These are phyloP conservation scores for Ceratothoa steindachneri DNA, from an alignment of 2,888 invertebrate species.

Conservation along the genomic window DNA sequence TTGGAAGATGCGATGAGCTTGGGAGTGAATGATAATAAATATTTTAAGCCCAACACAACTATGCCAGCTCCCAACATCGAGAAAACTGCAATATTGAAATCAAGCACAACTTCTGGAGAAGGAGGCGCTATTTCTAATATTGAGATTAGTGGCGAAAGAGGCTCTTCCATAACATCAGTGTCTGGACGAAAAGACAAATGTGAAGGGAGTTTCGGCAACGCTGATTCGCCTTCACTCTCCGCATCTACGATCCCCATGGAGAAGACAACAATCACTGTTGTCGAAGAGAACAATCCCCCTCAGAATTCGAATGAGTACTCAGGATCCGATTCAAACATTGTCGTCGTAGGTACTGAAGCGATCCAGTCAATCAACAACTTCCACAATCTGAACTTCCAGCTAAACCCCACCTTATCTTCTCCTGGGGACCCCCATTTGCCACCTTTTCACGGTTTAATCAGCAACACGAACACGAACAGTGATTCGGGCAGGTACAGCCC, in stretches of 20 bases:
- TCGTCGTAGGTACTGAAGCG: slow-evolving; percentile 24
- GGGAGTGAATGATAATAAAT: slow-evolving; percentile 23
- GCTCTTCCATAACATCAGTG: slow-evolving; percentile 28
- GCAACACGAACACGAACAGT: slow-evolving; percentile 29
- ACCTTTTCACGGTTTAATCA: slow-evolving; percentile 16
- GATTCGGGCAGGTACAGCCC: slow-evolving; percentile 38
- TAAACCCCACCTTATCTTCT: not conserved
- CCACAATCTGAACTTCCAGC: slow-evolving; percentile 35
- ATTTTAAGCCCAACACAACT: slow-evolving; percentile 21
- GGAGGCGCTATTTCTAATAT: slow-evolving; percentile 25
- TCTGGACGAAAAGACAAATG: slow-evolving; percentile 23
- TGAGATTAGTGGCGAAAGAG: slow-evolving; percentile 32
- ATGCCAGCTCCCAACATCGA: slow-evolving; percentile 12
- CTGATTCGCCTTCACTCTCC: slow-evolving; percentile 22
- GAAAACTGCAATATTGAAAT: slow-evolving; percentile 2
- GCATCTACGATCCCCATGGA: slow-evolving; percentile 28
- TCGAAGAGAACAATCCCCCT: slow-evolving; percentile 30
- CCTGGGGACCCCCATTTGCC: not conserved
- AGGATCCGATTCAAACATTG: not conserved
- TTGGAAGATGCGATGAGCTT: slow-evolving; percentile 33
- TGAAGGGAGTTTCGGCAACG: slow-evolving; percentile 23
- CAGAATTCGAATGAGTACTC: slow-evolving; percentile 16
- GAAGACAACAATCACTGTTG: slow-evolving; percentile 33
- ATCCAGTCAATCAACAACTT: slow-evolving; percentile 23
- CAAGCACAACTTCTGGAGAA: not conserved